phyloP scores from a whole-genome alignment of 2,797 vertebrate genomes.

The Hipposideros larvatus region DNA sequence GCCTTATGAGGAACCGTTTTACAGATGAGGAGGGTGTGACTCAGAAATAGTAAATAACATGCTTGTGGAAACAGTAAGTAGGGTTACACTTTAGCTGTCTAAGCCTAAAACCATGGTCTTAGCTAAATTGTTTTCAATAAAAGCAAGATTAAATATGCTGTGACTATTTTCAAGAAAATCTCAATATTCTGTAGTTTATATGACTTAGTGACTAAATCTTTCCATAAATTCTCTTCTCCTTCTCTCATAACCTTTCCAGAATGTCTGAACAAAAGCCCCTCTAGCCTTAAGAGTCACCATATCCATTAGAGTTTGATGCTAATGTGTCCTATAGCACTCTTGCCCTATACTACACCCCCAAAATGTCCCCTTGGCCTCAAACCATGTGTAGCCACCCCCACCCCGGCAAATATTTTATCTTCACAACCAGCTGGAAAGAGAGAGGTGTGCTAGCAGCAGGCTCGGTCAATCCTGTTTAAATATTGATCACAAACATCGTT shows the following conservation, averaged over 20 bases:
- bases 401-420: conserved; percentile 77
- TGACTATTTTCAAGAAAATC: conserved; percentile 47
- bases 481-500: conserved; percentile 87
- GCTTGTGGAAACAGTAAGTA: background rate
- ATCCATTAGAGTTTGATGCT: background rate
- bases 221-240: conserved; percentile 52
- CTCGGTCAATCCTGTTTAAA: conserved; percentile 87
- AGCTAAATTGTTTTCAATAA: conserved; percentile 34
- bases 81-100: background rate
- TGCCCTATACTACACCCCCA: background rate
- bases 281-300: background rate
- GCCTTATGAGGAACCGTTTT: background rate
- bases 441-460: conserved; percentile 64
- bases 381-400: background rate
- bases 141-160: conserved; percentile 42
- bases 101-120: background rate
- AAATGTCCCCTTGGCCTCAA: background rate
- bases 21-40: background rate
- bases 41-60: background rate
- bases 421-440: conserved; percentile 80
- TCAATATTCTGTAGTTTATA: conserved; percentile 42
- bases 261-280: conserved; percentile 11
- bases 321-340: background rate
- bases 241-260: background rate
- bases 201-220: background rate